phyloP scores from a whole-genome alignment of 2,797 vertebrate species.

The Enteromius anoplus region DNA sequence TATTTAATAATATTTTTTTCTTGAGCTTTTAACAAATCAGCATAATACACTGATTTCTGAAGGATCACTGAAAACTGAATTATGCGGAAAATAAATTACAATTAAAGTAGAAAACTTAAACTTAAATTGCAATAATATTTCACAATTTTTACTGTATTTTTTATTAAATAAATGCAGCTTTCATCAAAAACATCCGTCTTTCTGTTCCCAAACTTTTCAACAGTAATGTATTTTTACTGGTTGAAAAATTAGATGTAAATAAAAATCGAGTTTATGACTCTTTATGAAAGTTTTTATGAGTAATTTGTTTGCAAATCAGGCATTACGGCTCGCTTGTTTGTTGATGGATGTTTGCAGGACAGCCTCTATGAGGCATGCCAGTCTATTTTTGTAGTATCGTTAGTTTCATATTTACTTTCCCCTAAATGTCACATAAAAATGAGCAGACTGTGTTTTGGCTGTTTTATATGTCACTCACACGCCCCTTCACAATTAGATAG shows the following conservation, averaged over 20 bases:
- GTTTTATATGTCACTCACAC: constrained; percentile 24
- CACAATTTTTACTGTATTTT: neutral
- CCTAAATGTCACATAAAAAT: constrained; percentile 19
- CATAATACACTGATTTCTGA: neutral
- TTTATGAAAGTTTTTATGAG: neutral
- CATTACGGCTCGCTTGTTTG: neutral
- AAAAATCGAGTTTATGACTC: neutral
- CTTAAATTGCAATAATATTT: neutral
- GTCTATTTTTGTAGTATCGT: constrained; percentile 6
- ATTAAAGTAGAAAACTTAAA: neutral
- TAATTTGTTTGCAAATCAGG: neutral
- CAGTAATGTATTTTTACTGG: neutral
- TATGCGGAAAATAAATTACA: too few relatives aligned
- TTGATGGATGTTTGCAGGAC: neutral
- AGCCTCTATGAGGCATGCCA: neutral
- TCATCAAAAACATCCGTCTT: neutral
- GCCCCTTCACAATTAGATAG: neutral
- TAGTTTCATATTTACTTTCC: constrained; percentile 9
- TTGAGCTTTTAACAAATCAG: neutral
- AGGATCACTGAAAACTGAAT: neutral
- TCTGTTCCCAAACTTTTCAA: neutral
- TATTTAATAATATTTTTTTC: neutral
- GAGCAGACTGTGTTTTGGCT: constrained; percentile 7
- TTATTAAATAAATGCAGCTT: neutral
- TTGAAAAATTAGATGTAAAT: neutral